Conservation (phyloP, 1,140 invertebrate genomes). For the Antheraea pernyi region DNA sequence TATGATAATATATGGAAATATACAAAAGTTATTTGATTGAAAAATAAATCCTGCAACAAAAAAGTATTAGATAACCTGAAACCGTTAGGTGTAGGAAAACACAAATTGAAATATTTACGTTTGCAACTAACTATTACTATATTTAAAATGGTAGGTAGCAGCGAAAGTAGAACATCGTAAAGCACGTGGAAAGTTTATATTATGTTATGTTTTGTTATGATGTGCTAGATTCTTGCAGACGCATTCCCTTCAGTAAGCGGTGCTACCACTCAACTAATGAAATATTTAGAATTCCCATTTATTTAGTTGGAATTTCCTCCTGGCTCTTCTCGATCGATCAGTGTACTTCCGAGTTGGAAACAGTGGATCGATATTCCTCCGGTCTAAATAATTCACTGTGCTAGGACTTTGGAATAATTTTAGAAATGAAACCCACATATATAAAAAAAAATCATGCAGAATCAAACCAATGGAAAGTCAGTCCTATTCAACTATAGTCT, state of each 20-base stretch:
- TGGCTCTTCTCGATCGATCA: background rate
- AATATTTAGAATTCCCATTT: background rate
- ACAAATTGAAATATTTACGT: slow-evolving; percentile 1
- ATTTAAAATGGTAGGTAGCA: background rate
- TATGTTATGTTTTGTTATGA: background rate
- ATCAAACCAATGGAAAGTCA: too few species aligned
- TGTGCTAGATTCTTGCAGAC: slow-evolving; percentile 2
- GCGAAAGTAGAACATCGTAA: slow-evolving; percentile 2
- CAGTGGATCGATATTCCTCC: too few species aligned
- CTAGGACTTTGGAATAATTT: too few species aligned
- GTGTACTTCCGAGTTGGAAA: background rate
- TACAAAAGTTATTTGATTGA: too few species aligned
- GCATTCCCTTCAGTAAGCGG: background rate
- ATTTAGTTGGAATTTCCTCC: background rate
- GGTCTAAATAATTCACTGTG: too few species aligned
- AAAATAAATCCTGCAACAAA: too few species aligned
- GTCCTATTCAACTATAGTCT: too few species aligned
- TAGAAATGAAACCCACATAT: too few species aligned
- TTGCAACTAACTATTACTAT: background rate
- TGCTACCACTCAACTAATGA: background rate
- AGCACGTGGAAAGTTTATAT: background rate
- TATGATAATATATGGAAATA: too few species aligned
- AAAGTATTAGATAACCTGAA: background rate
- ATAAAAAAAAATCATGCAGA: too few species aligned
- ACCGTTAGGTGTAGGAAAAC: background rate